Evolutionary conservation across 2,113 vertebrate genomes (phyloP).

Genomic region (Lonchura striata): DNA sequence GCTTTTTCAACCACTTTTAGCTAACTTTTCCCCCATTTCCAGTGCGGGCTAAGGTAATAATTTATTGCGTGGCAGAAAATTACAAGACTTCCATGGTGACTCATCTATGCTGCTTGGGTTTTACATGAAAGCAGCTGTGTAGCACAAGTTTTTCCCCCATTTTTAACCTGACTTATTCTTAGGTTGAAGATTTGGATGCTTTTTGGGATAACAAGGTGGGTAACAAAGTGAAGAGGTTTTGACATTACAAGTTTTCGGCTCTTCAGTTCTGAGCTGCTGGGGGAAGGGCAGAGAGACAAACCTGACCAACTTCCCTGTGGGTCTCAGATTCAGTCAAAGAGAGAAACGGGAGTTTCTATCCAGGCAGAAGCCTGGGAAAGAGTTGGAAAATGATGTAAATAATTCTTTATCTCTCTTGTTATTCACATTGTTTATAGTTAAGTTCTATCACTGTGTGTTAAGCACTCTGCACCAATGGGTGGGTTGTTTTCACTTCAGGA

Average conservation of each 20-base stretch:
- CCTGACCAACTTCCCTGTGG: background rate
- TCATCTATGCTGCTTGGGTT: background rate
- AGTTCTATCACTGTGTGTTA: too few species aligned
- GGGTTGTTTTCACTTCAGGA: too few species aligned
- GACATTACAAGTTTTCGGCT: fast-evolving
- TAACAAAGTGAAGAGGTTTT: background rate
- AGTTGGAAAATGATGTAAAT: too few species aligned
- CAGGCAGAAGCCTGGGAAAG: too few species aligned
- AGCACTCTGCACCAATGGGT: too few species aligned
- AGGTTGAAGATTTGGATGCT: background rate
- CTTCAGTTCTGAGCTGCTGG: background rate
- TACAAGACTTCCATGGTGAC: background rate
- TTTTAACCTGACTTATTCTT: background rate
- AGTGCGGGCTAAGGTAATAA: background rate
- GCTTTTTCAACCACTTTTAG: background rate
- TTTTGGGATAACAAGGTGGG: background rate
- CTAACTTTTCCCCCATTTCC: background rate
- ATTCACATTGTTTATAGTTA: too few species aligned
- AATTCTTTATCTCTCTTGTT: too few species aligned
- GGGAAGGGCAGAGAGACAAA: background rate
- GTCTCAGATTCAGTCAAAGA: too few species aligned
- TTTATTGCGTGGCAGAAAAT: conserved; percentile 2
- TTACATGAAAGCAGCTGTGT: background rate
- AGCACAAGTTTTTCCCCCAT: background rate
- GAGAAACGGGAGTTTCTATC: too few species aligned